Evolutionary conservation across 2,888 invertebrate genomes (phyloP).

Genomic region (Brachynemurus nebulosus): DNA sequence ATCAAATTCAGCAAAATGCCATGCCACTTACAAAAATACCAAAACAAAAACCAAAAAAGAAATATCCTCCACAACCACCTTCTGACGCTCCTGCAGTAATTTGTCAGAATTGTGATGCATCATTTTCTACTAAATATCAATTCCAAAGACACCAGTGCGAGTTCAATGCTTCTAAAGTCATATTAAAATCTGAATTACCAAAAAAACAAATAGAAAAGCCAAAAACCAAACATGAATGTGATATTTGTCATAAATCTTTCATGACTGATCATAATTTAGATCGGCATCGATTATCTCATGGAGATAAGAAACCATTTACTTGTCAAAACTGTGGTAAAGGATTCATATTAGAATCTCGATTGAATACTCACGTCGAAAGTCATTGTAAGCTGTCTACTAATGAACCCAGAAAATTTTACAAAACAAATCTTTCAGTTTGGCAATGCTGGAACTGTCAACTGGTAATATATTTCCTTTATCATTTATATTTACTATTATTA

Average conservation of each 20-base stretch:
- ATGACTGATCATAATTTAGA: conserved; percentile 30
- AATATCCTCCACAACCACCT: conserved; percentile 17
- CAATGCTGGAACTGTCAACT: conserved; percentile 31
- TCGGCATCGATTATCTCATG: conserved; percentile 29
- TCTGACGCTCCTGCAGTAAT: conserved; percentile 25
- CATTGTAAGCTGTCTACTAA: conserved; percentile 31
- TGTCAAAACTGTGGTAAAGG: conserved; percentile 32
- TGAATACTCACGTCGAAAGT: conserved; percentile 32
- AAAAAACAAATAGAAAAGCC: conserved; percentile 27
- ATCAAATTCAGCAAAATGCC: conserved; percentile 2
- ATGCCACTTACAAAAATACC: not conserved
- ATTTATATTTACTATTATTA: not conserved
- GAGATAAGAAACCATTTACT: conserved; percentile 27
- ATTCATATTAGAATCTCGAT: conserved; percentile 31
- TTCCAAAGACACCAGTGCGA: conserved; percentile 33
- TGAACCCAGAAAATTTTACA: conserved; percentile 31
- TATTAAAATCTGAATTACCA: conserved; percentile 28
- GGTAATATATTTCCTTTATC: conserved; percentile 14
- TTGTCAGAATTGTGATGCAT: conserved; percentile 33
- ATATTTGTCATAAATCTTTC: conserved; percentile 30
- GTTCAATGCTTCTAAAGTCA: conserved; percentile 31
- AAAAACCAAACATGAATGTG: conserved; percentile 28
- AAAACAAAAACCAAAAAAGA: conserved; percentile 19
- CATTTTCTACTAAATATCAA: conserved; percentile 33
- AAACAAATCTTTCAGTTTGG: conserved; percentile 32